phyloP scores from a whole-genome alignment of 2,113 vertebrate genomes.

The Thryonomys swinderianus region DNA sequence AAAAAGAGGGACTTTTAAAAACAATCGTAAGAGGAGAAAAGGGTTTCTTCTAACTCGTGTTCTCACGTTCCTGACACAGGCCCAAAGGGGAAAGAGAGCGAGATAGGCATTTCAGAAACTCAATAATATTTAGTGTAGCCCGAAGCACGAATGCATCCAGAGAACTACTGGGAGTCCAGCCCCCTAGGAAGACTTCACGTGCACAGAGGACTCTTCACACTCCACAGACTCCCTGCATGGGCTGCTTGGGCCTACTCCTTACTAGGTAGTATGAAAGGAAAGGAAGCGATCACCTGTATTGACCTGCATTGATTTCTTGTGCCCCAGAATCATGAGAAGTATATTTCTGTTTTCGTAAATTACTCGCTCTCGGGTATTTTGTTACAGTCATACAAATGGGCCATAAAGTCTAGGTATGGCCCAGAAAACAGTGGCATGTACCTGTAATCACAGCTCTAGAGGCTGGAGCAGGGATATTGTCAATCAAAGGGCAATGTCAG shows the following conservation, averaged over 20 bases:
- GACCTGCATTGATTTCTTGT: neutral
- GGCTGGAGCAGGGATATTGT: neutral
- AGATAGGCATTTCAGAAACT: neutral
- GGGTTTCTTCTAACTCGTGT: neutral
- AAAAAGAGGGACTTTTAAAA: neutral
- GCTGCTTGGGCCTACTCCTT: neutral
- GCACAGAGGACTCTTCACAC: too few relatives aligned
- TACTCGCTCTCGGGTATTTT: neutral
- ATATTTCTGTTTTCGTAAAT: neutral
- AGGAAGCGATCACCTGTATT: too few relatives aligned
- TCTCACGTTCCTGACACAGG: neutral
- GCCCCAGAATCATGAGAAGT: neutral
- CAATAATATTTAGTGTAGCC: neutral
- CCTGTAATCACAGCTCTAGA: neutral
- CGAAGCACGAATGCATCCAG: neutral
- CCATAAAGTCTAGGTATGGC: neutral
- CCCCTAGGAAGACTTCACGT: neutral
- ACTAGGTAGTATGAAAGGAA: too few relatives aligned
- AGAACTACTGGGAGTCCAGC: neutral
- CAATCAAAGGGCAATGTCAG: neutral
- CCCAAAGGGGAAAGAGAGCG: neutral
- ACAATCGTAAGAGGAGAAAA: neutral
- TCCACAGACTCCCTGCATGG: neutral
- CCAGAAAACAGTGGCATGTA: neutral
- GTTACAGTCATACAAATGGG: neutral